Conservation (phyloP, 2,113 vertebrate genomes). For the Furnarius figulus region DNA sequence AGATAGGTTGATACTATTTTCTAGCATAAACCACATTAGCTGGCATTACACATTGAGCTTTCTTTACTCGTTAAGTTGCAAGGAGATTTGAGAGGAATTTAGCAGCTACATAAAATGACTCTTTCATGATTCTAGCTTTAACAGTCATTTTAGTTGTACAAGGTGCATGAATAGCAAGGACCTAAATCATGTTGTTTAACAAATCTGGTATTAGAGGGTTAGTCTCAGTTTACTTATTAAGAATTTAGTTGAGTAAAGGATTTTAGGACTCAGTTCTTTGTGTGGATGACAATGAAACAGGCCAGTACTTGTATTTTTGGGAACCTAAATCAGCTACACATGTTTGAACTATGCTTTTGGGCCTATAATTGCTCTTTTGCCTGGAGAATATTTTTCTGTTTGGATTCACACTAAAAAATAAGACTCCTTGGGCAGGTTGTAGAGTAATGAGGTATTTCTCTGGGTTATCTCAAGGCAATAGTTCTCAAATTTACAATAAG, state of each 20-base stretch:
- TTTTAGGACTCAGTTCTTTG: slow-evolving; percentile 89
- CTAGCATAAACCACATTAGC: slow-evolving; percentile 96
- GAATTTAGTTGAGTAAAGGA: slow-evolving; percentile 94
- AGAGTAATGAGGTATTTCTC: slow-evolving; percentile 21
- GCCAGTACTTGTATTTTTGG: slow-evolving; percentile 80
- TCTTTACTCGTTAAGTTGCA: slow-evolving; percentile 92
- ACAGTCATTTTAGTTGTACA: slow-evolving; percentile 94
- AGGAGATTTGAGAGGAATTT: slow-evolving; percentile 99
- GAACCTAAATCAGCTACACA: slow-evolving; percentile 73
- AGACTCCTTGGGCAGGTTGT: slow-evolving; percentile 32
- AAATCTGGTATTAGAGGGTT: slow-evolving; percentile 97
- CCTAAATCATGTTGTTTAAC: slow-evolving; percentile 96
- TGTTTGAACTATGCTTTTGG: slow-evolving; percentile 71
- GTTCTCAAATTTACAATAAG: slow-evolving; percentile 43
- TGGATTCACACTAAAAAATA: slow-evolving; percentile 57
- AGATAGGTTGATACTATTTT: slow-evolving; percentile 92
- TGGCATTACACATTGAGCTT: slow-evolving; percentile 94
- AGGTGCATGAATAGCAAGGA: slow-evolving; percentile 90
- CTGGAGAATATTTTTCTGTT: slow-evolving; percentile 62
- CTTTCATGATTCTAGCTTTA: slow-evolving; percentile 99
- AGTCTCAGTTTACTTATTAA: slow-evolving; percentile 95
- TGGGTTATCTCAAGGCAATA: neutral
- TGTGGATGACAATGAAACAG: slow-evolving; percentile 82
- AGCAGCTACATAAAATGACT: slow-evolving; percentile 98
- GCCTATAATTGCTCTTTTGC: slow-evolving; percentile 69